Evolutionary conservation across 64 coral and sea anemone genomes (phyloP), one percentile per base, ranked within the genome.

Genomic region (Trachythela sp.): DNA sequence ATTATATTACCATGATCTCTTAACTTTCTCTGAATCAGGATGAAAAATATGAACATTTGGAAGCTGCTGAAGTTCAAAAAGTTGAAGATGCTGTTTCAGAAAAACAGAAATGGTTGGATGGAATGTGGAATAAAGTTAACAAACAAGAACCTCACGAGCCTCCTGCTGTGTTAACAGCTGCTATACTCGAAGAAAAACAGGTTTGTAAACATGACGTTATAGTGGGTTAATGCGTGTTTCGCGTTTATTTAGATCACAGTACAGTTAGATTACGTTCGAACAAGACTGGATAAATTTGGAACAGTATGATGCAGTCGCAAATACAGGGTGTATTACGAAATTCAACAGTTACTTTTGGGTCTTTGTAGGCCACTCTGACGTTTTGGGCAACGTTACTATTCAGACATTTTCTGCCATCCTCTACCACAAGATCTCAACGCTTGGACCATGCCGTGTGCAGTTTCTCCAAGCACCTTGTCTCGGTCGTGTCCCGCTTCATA

Each of bases 11-110:
- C 27, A 18, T 80, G 0, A 35, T 34, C 15, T 0, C 9, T 9
- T 37, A 0, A 11, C 2, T 37, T 14, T 39, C 30, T 80, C 15
- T 36, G 20, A 35, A 35, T 80, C 30, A 80, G 75, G 75, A 80
- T 80, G 75, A 80, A 29, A 80, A 80, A 80, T 80, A 80, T 80
- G 75, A 80, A 36, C 75, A 80, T 18, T 80, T 80, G 37, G 75
- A 80, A 80, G 75, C 75, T 36, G 20, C 8, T 80, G 75, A 80
- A 35, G 20, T 80, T 80, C 8, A 80, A 29, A 80, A 80, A 80
- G 33, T 80, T 18, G 75, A 80, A 35, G 33, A 36, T 80, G 37
- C 33, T 80, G 75, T 36, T 37, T 15, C 33, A 37, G 75, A 80
- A 37, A 80, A 80, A 15, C 75, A 80, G 20, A 80, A 80, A 35